These are phyloP conservation scores for Rhinatrema bivittatum DNA, from an alignment of 2,797 vertebrate species.

Conservation along the genomic window DNA sequence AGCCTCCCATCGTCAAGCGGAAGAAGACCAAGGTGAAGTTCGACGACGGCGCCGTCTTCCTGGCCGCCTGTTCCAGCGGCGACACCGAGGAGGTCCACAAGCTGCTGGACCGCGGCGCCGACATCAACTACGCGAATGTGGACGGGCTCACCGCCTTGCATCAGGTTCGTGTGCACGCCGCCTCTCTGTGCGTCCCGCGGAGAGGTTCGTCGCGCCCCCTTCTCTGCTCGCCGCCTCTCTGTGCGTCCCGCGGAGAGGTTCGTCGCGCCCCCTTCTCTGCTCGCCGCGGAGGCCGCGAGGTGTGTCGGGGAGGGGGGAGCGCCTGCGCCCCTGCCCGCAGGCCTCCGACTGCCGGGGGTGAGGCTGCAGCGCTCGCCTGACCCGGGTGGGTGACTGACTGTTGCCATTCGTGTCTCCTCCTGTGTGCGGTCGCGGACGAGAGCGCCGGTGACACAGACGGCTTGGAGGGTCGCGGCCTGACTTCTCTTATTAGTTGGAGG, in stretches of 20 bases:
- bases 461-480: no score
- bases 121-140: conserved; percentile 98
- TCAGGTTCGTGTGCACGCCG: conserved; percentile 69
- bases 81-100: conserved; percentile 94
- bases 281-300: not conserved
- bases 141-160: conserved; percentile 95
- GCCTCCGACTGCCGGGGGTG: no score
- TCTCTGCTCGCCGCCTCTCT: not conserved
- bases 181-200: not conserved
- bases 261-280: not conserved
- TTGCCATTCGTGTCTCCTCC: no score
- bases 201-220: not conserved
- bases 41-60: conserved; percentile 96
- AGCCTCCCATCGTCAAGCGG: conserved; percentile 86
- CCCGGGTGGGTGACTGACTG: no score
- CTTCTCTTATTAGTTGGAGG: no score
- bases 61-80: conserved; percentile 96
- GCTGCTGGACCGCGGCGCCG: conserved; percentile 89
- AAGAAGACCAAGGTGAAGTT: conserved; percentile 99
- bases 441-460: no score
- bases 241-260: not conserved
- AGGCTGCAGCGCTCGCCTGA: no score
- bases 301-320: not conserved
- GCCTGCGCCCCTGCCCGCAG: not conserved
- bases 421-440: no score